Base-by-base conservation (phyloP, 2,888 invertebrate species). In the Apamea epomidion region DNA sequence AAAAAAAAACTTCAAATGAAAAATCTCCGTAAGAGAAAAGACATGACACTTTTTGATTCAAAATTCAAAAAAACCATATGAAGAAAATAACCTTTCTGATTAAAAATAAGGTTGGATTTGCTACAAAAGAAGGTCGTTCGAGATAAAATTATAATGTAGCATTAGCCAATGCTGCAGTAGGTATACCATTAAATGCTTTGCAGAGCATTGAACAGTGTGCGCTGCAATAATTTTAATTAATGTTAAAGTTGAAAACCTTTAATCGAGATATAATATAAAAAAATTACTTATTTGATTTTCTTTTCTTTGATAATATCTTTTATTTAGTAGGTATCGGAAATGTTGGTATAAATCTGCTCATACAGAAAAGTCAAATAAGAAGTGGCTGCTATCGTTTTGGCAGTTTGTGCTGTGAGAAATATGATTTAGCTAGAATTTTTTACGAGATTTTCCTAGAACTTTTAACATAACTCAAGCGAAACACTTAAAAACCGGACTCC, bases 151-250 rank as follows among this genome's bases (percentile, higher is more conserved):
- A n/a, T n/a, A n/a, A n/a, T n/a, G n/a, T n/a, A n/a, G n/a, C n/a
- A n/a, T n/a, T n/a, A n/a, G n/a, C n/a, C n/a, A n/a, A n/a, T n/a
- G n/a, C n/a, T n/a, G n/a, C n/a, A n/a, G n/a, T n/a, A 32, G 25
- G 32, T 73, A 64, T 81, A 67, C 14, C 21, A 71, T 71, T 78
- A 42, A 76, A 74, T 74, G 60, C 32, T 70, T 70, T 45, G 25
- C 25, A 32, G 16, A 42, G 58, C 58, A 78, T 14, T 67, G 45
- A 67, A 65, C 48, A 48, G 51, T 54, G 21, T 29, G 32, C 14
- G n/a, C 18, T 48, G 25, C 8, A 67, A 37, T 48, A 48, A 48
- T 48, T 1, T 81, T 10, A 6, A 1, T 37, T 14, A 58, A 37
- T 32, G 8, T 32, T 1, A 42, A 54, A 10, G 6, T 62, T 37